These are phyloP conservation scores for Acanthurus lineatus DNA, from an alignment of 2,797 vertebrate species.

Conservation along the genomic window DNA sequence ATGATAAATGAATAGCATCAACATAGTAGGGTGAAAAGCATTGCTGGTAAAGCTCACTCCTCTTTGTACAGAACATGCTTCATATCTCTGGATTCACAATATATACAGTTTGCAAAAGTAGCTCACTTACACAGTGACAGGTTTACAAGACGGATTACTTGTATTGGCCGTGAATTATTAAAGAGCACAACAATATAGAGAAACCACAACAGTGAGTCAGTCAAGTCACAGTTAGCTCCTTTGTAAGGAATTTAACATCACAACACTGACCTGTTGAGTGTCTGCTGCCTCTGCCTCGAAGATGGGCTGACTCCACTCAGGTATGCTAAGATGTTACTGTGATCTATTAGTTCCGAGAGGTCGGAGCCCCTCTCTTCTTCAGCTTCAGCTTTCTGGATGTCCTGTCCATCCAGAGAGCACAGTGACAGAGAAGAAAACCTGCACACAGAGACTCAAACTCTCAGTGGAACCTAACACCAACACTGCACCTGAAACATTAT, in stretches of 20 bases:
- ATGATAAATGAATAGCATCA: background rate
- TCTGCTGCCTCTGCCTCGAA: slow-evolving; percentile 39
- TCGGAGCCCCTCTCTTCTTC: slow-evolving; percentile 56
- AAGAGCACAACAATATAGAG: slow-evolving; percentile 7
- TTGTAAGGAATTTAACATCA: background rate
- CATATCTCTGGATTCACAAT: background rate
- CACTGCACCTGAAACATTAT: slow-evolving; percentile 67
- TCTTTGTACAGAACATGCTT: background rate
- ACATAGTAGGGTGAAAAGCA: background rate
- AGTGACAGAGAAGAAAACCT: slow-evolving; percentile 47
- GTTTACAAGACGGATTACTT: slow-evolving; percentile 21
- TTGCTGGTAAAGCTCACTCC: background rate
- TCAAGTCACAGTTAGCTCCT: background rate
- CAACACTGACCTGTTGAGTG: slow-evolving; percentile 72
- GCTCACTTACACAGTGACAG: slow-evolving; percentile 2
- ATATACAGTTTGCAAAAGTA: background rate
- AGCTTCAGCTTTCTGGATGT: slow-evolving; percentile 33
- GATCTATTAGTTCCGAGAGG: slow-evolving; percentile 44
- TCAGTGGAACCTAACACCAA: slow-evolving; percentile 71
- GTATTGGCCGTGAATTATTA: slow-evolving; percentile 30
- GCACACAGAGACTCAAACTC: slow-evolving; percentile 53
- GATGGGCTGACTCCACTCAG: slow-evolving; percentile 22
- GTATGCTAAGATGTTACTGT: slow-evolving; percentile 53
- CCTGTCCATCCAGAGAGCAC: slow-evolving; percentile 44
- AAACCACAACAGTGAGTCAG: slow-evolving; percentile 2